Conservation (phyloP, 2,113 vertebrate species). For the Dinomys branickii region DNA sequence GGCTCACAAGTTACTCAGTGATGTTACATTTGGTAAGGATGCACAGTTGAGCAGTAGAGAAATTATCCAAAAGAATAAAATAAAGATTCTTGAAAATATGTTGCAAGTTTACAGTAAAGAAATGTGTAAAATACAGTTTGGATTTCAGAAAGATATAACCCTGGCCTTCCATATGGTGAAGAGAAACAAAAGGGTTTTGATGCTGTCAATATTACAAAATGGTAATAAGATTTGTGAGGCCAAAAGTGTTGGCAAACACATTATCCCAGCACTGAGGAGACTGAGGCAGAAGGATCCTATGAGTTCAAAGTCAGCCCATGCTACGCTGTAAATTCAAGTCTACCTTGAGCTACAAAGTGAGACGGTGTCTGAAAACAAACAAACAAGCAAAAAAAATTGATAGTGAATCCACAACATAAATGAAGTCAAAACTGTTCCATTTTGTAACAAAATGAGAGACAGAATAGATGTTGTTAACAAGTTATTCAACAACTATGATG, state of each 20-base stretch:
- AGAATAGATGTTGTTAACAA: neutral
- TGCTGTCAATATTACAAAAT: neutral
- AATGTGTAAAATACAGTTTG: neutral
- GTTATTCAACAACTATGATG: neutral
- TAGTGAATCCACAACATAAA: neutral
- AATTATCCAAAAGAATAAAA: neutral
- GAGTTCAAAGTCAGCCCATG: neutral
- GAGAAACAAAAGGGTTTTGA: neutral
- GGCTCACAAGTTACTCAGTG: neutral
- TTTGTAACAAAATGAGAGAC: neutral
- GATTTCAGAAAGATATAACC: neutral
- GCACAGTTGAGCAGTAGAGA: neutral
- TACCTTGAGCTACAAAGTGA: neutral
- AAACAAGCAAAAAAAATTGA: neutral
- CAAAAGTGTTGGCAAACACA: neutral
- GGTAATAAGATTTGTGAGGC: neutral
- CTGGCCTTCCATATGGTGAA: neutral
- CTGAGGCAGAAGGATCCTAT: neutral
- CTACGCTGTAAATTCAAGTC: neutral
- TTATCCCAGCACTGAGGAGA: neutral
- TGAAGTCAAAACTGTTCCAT: neutral
- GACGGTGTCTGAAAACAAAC: neutral
- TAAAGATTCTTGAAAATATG: neutral
- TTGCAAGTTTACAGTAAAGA: neutral
- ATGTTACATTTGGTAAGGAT: neutral